phyloP scores from a whole-genome alignment of 2,888 invertebrate genomes.

The Augochlorella aurata region DNA sequence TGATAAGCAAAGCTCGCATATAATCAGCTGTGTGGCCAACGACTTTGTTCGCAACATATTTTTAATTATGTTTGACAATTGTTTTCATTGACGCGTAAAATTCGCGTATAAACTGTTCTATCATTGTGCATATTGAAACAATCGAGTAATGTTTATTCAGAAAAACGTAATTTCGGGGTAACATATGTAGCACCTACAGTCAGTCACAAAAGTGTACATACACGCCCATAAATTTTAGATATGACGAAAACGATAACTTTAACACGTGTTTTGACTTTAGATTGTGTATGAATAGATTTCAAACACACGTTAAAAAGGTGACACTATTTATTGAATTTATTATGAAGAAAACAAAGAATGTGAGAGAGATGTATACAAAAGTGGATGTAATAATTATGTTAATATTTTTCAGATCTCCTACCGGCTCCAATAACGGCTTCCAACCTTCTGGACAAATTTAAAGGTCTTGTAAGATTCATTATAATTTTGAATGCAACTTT shows the following conservation, averaged over 20 bases:
- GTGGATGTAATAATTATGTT: neutral
- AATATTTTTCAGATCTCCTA: neutral
- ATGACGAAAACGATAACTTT: neutral
- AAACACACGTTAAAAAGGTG: neutral
- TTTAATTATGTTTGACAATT: slow-evolving; percentile 1
- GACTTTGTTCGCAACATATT: slow-evolving; percentile 31
- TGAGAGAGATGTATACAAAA: neutral
- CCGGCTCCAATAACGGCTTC: neutral
- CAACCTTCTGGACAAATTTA: neutral
- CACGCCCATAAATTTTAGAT: neutral
- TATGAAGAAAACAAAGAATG: neutral
- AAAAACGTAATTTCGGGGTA: slow-evolving; percentile 7
- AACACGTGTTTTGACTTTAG: neutral
- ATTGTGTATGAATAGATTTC: neutral
- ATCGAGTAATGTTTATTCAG: slow-evolving; percentile 1
- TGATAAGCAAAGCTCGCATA: slow-evolving; percentile 23
- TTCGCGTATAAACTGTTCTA: neutral
- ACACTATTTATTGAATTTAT: neutral
- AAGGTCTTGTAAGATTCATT: neutral
- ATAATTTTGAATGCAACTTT: neutral
- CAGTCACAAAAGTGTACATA: neutral
- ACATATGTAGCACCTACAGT: neutral
- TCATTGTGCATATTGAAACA: neutral
- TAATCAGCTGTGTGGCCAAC: slow-evolving; percentile 32
- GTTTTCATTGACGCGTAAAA: neutral